phyloP scores from a whole-genome alignment of 1,140 invertebrate genomes.

The Brevipalpus yothersi region DNA sequence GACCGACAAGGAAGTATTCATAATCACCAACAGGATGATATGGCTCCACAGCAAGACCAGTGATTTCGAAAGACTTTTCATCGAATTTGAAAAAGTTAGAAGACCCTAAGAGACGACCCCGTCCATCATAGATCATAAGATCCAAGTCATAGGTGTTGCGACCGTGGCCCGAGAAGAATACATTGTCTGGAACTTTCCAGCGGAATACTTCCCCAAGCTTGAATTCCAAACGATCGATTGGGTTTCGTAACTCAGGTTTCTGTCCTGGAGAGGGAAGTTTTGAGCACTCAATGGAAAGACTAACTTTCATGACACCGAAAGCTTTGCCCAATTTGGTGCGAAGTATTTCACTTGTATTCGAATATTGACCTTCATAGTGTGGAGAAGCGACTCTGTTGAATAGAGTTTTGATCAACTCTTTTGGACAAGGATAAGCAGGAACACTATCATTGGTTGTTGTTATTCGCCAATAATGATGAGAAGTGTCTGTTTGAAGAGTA shows the following conservation, averaged over 20 bases:
- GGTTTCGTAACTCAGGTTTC: constrained; percentile 4
- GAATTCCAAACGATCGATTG: not conserved
- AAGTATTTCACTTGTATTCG: not conserved
- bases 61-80: not conserved
- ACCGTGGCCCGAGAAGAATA: not conserved
- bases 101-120: not conserved
- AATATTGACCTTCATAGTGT: not conserved
- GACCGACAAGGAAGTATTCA: not conserved
- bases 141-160: constrained; percentile 1
- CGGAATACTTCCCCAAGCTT: constrained; percentile 2
- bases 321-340: not conserved
- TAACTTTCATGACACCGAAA: not conserved
- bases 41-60: not conserved
- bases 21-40: not conserved
- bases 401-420: constrained; percentile 23
- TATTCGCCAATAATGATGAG: not conserved
- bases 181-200: constrained; percentile 2
- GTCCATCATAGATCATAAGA: not conserved
- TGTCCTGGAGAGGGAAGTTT: not conserved
- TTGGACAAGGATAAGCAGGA: constrained; percentile 25
- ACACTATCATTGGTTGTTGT: constrained; percentile 70
- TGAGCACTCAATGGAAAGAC: not conserved
- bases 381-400: not conserved
- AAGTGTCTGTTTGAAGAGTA: not conserved
- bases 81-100: not conserved